Evolutionary conservation across 1,140 invertebrate species (phyloP).

Genomic region (Cecropterus lyciades): DNA sequence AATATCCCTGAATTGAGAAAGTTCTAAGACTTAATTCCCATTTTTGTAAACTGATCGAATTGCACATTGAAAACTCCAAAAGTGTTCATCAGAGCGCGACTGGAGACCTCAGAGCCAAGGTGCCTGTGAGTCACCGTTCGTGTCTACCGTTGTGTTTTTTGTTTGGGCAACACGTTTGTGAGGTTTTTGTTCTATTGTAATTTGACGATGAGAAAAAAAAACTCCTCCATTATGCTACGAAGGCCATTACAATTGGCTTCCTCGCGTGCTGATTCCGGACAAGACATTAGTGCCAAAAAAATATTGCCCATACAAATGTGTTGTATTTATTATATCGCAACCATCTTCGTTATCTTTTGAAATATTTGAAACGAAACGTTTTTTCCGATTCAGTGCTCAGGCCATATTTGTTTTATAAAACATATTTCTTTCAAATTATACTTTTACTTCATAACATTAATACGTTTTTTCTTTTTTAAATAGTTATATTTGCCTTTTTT

Average conservation of each 20-base stretch:
- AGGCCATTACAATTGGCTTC: constrained; percentile 19
- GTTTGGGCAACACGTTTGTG: background rate
- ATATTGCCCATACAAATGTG: background rate
- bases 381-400: no score
- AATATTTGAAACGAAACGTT: no score
- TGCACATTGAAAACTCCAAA: constrained; percentile 21
- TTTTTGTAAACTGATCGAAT: constrained; percentile 1
- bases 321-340: constrained; percentile 2
- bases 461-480: no score
- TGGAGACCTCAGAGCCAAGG: constrained; percentile 40
- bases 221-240: constrained; percentile 18
- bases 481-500: no score
- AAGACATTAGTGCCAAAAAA: constrained; percentile 2
- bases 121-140: constrained; percentile 18
- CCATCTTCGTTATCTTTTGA: background rate
- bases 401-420: no score
- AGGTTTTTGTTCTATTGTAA: constrained; percentile 37
- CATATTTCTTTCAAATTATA: no score
- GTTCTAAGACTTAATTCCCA: no score
- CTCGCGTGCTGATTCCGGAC: constrained; percentile 20
- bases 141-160: constrained; percentile 27
- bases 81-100: constrained; percentile 62
- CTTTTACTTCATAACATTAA: no score
- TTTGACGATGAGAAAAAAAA: constrained; percentile 24
- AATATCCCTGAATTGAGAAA: no score